Evolutionary conservation across 2,797 vertebrate species (phyloP), one percentile per base, ranked within the genome.

Genomic region (Periophthalmus magnuspinnatus): DNA sequence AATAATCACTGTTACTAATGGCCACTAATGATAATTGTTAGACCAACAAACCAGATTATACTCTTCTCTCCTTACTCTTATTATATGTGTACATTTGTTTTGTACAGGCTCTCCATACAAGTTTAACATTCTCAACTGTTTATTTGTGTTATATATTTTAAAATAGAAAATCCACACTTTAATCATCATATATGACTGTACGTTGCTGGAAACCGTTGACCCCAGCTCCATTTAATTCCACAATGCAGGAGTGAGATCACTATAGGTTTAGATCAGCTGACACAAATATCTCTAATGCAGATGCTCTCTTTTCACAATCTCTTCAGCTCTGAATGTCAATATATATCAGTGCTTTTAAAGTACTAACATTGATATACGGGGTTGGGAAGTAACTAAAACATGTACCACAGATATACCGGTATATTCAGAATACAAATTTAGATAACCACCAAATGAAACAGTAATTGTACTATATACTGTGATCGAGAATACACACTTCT

Each of bases 251-350:
- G 58, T 73, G 6, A 1, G 63, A 14, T 67, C 52, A 38, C 61
- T 60, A 19, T 57, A 5, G 33, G 38, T 47, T 65, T 22, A n/a
- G 3, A 62, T 70, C 32, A 33, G n/a, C 22, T 8, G 75, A 38
- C 21, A 21, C 60, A 21, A 28, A 64, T 66, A 14, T 65, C 66
- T 50, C 56, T n/a, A 33, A 17, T 58, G 69, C 76, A 81, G 79
- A 71, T 75, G 66, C 22, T 33, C 56, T 22, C 32, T 65, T 50
- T 24, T 65, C 71, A 62, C 45, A 32, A 67, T 81, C n/a, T 55
- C 47, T 55, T 65, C 21, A 62, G 19, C 11, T 41, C 14, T 59
- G 14, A 45, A 45, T 5, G 41, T 16, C 14, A 45, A 45, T 45
- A 32, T 59, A 0, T 34, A 17, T 19, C 28, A 19, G 8, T 72